These are phyloP conservation scores for Myrmophylax atrothorax DNA, from an alignment of 2,113 vertebrate genomes.

Conservation along the genomic window DNA sequence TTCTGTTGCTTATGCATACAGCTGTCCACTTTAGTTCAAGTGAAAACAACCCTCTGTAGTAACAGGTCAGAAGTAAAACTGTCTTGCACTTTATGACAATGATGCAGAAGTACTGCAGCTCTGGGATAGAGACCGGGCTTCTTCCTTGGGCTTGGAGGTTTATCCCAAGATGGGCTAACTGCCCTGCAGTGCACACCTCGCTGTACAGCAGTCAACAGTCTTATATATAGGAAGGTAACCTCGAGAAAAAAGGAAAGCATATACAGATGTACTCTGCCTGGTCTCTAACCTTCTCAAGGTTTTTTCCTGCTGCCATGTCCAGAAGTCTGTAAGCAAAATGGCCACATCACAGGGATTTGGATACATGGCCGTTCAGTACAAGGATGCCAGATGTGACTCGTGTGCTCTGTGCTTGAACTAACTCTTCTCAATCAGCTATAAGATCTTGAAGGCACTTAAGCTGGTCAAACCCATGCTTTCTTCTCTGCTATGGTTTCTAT, in stretches of 20 bases:
- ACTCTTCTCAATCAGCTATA: neutral
- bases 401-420: fast-evolving
- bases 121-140: neutral
- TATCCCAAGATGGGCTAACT: neutral
- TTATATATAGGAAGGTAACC: fast-evolving
- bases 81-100: neutral
- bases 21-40: neutral
- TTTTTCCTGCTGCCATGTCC: neutral
- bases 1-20: neutral
- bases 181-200: fast-evolving
- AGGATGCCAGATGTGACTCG: neutral
- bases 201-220: neutral
- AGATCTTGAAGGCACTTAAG: neutral
- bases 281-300: neutral
- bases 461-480: neutral
- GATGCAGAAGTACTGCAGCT: neutral
- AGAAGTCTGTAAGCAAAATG: neutral
- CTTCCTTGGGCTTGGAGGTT: fast-evolving
- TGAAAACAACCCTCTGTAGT: neutral
- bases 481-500: neutral
- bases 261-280: neutral
- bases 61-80: neutral
- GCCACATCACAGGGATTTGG: fast-evolving
- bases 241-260: neutral
- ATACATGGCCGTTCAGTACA: fast-evolving